These are phyloP conservation scores for Acleris laterana DNA, from an alignment of 2,888 invertebrate species.

Conservation along the genomic window DNA sequence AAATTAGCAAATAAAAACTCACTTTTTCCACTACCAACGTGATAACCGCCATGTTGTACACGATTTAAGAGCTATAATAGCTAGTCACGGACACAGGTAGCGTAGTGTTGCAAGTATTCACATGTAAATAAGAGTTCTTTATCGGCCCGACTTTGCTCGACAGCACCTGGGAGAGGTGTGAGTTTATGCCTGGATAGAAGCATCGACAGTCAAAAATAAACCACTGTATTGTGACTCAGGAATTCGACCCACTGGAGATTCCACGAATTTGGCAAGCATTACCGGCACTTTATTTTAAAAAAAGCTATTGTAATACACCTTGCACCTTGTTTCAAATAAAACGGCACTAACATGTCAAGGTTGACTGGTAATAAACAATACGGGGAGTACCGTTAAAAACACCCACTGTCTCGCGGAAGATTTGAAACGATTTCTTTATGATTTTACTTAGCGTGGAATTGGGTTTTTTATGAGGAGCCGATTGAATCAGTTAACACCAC, in stretches of 20 bases:
- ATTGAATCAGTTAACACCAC: constrained; percentile 33
- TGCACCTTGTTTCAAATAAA: constrained; percentile 60
- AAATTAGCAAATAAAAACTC: constrained; percentile 25
- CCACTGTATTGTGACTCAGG: constrained; percentile 44
- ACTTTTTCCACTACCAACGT: constrained; percentile 33
- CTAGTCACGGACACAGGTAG: constrained; percentile 1
- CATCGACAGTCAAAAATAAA: constrained; percentile 37
- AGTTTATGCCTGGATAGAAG: constrained; percentile 26
- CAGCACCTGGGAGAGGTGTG: constrained; percentile 31
- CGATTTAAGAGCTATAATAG: constrained; percentile 18
- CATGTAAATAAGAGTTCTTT: not conserved
- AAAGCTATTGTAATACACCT: constrained; percentile 51
- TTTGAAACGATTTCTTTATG: not conserved
- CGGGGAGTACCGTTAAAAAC: constrained; percentile 13
- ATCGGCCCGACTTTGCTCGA: constrained; percentile 11
- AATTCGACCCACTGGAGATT: constrained; percentile 53
- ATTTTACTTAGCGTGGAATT: constrained; percentile 5
- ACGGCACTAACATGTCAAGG: constrained; percentile 68
- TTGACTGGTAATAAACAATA: constrained; percentile 33
- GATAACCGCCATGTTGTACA: constrained; percentile 30
- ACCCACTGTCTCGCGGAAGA: constrained; percentile 1
- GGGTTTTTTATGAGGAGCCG: constrained; percentile 23
- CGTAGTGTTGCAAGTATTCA: constrained; percentile 21
- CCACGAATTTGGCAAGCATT: constrained; percentile 62
- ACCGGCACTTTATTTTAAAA: constrained; percentile 45